Evolutionary conservation across 2,797 vertebrate species (phyloP).

Genomic region (Kryptolebias ocellatus): DNA sequence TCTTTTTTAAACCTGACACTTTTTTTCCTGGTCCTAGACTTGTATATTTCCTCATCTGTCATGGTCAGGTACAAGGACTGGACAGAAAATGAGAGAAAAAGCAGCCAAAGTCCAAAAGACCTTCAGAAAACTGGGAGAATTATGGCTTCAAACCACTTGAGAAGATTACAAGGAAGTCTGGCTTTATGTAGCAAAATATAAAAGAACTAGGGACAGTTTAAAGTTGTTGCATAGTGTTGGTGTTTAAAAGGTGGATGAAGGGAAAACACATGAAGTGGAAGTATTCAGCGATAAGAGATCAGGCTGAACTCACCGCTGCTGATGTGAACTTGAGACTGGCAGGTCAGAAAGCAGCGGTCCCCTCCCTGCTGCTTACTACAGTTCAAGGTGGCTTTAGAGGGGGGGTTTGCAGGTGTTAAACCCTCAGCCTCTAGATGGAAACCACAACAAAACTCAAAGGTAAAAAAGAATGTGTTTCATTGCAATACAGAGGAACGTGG

Average conservation of each 20-base stretch:
- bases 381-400: conserved; percentile 87
- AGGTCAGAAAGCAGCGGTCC: conserved; percentile 92
- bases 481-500: conserved; percentile 11
- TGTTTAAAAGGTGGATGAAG: no score
- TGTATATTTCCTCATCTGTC: no score
- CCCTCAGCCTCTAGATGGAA: conserved; percentile 88
- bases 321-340: conserved; percentile 90
- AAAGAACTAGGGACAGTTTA: no score
- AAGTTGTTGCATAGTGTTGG: no score
- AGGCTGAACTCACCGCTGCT: conserved; percentile 88
- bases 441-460: conserved; percentile 85
- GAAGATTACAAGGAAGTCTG: no score
- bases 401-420: conserved; percentile 70
- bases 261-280: not conserved
- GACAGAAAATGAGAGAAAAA: not conserved
- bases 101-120: not conserved
- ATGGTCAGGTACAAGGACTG: no score
- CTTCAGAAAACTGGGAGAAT: not conserved
- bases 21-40: no score
- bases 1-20: no score
- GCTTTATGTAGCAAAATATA: no score
- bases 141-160: not conserved
- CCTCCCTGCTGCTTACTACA: conserved; percentile 91
- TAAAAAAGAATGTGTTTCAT: conserved; percentile 60
- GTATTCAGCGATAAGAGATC: not conserved